These are phyloP conservation scores for Clarias laeviceps DNA, from an alignment of 2,797 vertebrate genomes.

Conservation along the genomic window DNA sequence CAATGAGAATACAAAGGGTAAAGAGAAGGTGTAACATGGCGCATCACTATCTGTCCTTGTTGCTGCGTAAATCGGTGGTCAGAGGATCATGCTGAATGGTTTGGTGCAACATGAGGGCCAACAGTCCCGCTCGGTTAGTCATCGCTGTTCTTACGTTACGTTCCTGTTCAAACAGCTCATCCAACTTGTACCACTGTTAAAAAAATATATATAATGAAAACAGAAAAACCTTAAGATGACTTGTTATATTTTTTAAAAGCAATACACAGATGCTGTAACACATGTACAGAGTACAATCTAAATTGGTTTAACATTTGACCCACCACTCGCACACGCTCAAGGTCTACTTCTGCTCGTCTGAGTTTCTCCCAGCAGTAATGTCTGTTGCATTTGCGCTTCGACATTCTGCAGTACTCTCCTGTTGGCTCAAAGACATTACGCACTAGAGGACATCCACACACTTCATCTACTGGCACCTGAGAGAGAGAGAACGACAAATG, in stretches of 20 bases:
- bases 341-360: slow-evolving; percentile 89
- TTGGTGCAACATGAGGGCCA: slow-evolving; percentile 94
- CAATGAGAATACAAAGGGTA: not conserved
- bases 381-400: slow-evolving; percentile 92
- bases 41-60: slow-evolving; percentile 80
- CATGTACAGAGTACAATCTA: not conserved
- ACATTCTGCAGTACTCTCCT: slow-evolving; percentile 89
- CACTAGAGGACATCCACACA: slow-evolving; percentile 93
- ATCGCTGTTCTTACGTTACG: slow-evolving; percentile 92
- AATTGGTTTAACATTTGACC: slow-evolving; percentile 44
- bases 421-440: slow-evolving; percentile 91
- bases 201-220: not conserved
- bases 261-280: not conserved
- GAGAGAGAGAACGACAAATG: not conserved
- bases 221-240: not conserved
- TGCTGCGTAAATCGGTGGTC: slow-evolving; percentile 88
- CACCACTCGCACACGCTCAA: slow-evolving; percentile 94
- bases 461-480: slow-evolving; percentile 87
- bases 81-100: slow-evolving; percentile 93
- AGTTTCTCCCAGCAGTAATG: slow-evolving; percentile 98
- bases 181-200: slow-evolving; percentile 92
- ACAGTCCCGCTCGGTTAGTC: slow-evolving; percentile 92
- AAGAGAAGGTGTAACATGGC: not conserved
- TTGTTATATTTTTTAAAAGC: not conserved
- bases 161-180: slow-evolving; percentile 94